Base-by-base conservation (phyloP, 2,113 vertebrate genomes). In the Pao palembangensis region DNA sequence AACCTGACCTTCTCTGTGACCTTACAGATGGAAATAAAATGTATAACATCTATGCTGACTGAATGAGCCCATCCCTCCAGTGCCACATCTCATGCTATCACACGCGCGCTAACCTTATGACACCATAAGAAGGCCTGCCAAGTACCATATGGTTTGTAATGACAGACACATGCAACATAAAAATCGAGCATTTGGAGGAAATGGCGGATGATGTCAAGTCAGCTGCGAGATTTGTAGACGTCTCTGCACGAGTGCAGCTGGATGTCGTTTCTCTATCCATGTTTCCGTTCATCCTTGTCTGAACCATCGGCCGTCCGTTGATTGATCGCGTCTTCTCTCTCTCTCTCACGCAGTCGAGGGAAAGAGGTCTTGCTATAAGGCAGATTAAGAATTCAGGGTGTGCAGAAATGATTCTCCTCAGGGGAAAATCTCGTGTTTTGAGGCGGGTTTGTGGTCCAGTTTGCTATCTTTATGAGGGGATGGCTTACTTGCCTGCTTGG, bases 141-240 rank as follows among this genome's bases (percentile, higher is more conserved):
- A 76, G 67, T 60, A 51, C 64, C 86, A 86, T 84, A 85, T 88
- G 87, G 59, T 87, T 88, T 78, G 51, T 18, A 77, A 85, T 43
- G 19, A 41, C 51, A 66, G 65, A 55, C 72, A 42, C 80, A 85
- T 80, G 73, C 67, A 79, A 53, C 66, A 17, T 47, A 42, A 66
- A 82, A 82, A 76, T 85, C 57, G 67, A 75, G 80, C 56, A 56
- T 68, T 64, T 0, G 14, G 58, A 67, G 81, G 74, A 82, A 83
- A 75, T 82, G 55, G 18, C 56, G 34, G 50, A 81, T 82, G 80
- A 87, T 81, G 86, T 88, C 77, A 84, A 58, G 71, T 78, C 75
- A 79, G 53, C 69, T 64, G 51, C 60, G 55, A 78, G 63, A 60
- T 80, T 44, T 79, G 60, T 60, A 38, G 57, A 28, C 0, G 46